Evolutionary conservation across 2,888 invertebrate species (phyloP), one percentile per base, ranked within the genome.

Genomic region (Arge pagana): DNA sequence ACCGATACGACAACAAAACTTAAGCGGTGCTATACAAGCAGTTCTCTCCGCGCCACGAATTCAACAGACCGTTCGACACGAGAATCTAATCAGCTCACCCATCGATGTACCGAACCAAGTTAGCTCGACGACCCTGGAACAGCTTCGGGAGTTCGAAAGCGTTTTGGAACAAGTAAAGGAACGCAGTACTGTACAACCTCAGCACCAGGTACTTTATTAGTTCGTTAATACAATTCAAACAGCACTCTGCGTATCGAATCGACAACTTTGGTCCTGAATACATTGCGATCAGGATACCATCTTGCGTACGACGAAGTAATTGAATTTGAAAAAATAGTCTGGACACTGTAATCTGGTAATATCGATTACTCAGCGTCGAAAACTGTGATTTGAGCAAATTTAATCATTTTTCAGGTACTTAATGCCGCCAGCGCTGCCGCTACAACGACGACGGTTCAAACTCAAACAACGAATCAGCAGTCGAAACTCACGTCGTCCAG

Each of bases 161-260:
- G 89, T 90, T 0, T 78, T 90, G 54, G 89, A 90, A 66, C 89
- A 89, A 78, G 88, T 90, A 0, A 89, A 89, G 68, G 89, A 89
- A 71, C 79, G 88, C 54, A 88, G 87, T 62, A 86, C 84, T 18
- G 85, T 84, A 3, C 83, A 83, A 57, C 82, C 84, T 1, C 68
- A 70, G 24, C 52, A 39, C 26, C 53, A 66, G 4, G n/a, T n/a
- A n/a, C n/a, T n/a, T n/a, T n/a, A n/a, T n/a, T n/a, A n/a, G n/a
- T n/a, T n/a, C n/a, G n/a, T n/a, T n/a, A n/a, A n/a, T n/a, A n/a
- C n/a, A n/a, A n/a, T n/a, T n/a, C n/a, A n/a, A n/a, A n/a, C n/a
- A n/a, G n/a, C n/a, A n/a, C n/a, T n/a, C n/a, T n/a, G n/a, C n/a
- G n/a, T n/a, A n/a, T n/a, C n/a, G n/a, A n/a, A n/a, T n/a, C n/a